Evolutionary conservation across 2,113 vertebrate species (phyloP).

Genomic region (Abramis brama): DNA sequence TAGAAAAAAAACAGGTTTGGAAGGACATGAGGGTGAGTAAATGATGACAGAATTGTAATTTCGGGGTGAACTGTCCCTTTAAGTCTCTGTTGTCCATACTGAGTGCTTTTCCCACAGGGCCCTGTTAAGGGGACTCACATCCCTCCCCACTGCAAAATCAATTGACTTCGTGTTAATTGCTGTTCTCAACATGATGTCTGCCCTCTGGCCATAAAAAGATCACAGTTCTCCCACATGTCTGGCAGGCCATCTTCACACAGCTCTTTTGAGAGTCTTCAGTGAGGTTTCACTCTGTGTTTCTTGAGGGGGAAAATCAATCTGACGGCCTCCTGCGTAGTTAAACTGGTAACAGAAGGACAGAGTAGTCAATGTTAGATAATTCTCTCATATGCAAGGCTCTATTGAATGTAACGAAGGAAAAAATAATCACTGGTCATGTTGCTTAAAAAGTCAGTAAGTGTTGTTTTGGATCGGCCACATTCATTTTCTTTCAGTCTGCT

Average conservation of each 20-base stretch:
- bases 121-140: conserved; percentile 4
- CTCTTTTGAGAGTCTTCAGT: conserved; percentile 10
- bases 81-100: not conserved
- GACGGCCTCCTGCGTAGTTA: not conserved
- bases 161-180: conserved; percentile 18
- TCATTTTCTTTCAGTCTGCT: not conserved
- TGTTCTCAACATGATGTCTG: conserved; percentile 16
- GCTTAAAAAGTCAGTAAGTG: not conserved
- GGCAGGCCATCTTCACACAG: not conserved
- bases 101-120: not conserved
- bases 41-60: no score
- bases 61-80: not conserved
- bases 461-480: not conserved
- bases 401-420: not conserved
- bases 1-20: not conserved
- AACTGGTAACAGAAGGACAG: not conserved
- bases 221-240: not conserved
- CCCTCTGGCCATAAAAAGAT: conserved; percentile 26
- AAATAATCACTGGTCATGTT: not conserved
- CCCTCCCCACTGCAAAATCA: not conserved
- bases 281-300: not conserved
- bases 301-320: conserved; percentile 1
- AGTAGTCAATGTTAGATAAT: conserved; percentile 6
- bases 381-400: not conserved
- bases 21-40: not conserved